Base-by-base conservation (phyloP, 2,888 invertebrate genomes). In the Eristalis pertinax region DNA sequence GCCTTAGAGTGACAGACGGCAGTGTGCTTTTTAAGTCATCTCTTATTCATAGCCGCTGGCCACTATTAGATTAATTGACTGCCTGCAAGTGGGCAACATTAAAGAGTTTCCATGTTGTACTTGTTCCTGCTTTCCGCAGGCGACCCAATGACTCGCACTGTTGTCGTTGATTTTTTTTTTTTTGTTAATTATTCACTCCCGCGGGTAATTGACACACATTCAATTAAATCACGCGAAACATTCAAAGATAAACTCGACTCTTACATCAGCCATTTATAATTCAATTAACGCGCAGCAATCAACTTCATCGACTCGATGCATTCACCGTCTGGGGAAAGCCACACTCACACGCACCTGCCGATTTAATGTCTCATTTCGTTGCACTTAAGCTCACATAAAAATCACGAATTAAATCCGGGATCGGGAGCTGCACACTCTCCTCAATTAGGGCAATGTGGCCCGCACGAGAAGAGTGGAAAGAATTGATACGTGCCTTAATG, bases 211-310 rank as follows among this genome's bases (percentile, higher is more conserved):
- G 56, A 41, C 68, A 63, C 74, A 74, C 68, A 80, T 67, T 74
- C 74, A 80, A 80, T 74, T 80, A 80, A 68, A 80, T 80, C 74
- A 80, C 58, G 32, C 35, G 68, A 67, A 68, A 11, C 68, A 22
- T 68, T 41, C 29, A 69, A 62, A 80, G 63, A 63, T 38, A 26
- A 69, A 81, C 76, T 81, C 77, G 43, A 81, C 81, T 75, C 68
- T 67, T 68, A 32, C 76, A 77, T 77, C 67, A 50, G 63, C 65
- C n/a, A 76, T 77, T 85, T 81, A 56, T 73, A 81, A 85, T 85
- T 85, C 58, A 85, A 85, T 85, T 85, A 81, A 32, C 76, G 68
- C 60, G 29, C 5, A 74, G 56, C 58, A 78, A 70, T 77, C 69
- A 81, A 77, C 26, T 38, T 56, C 65, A 76, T 67, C 43, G 32